Conservation (phyloP, 2,113 vertebrate species). For the Onychorhynchus coronatus region DNA sequence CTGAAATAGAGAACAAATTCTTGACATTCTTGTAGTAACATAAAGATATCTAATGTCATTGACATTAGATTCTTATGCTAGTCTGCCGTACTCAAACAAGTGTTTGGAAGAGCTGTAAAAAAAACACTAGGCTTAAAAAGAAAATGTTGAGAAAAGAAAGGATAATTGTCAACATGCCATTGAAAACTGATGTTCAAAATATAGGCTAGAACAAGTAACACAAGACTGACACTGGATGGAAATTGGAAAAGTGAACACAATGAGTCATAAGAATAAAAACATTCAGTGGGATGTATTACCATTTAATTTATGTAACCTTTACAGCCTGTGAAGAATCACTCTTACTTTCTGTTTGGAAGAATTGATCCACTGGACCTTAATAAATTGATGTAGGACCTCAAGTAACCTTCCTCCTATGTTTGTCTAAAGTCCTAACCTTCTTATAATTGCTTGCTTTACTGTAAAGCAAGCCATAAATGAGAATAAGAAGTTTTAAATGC, state of each 20-base stretch:
- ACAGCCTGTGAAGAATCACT: neutral
- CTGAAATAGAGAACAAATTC: neutral
- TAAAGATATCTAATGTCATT: neutral
- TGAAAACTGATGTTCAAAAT: neutral
- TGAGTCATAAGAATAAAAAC: neutral
- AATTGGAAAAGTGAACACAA: neutral
- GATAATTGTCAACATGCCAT: neutral
- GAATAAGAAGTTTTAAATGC: neutral
- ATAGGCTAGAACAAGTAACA: neutral
- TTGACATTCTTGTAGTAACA: neutral
- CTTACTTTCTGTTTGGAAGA: neutral
- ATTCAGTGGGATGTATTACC: accelerated
- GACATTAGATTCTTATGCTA: neutral
- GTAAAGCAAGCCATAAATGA: neutral
- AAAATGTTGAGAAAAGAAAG: neutral
- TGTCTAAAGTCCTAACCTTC: neutral
- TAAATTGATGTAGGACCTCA: neutral
- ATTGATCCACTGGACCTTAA: neutral
- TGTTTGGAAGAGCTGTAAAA: neutral
- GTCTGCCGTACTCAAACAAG: neutral
- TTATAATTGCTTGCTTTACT: neutral
- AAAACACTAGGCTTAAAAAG: neutral
- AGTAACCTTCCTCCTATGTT: neutral
- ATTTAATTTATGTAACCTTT: neutral
- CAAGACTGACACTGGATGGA: neutral